These are phyloP conservation scores for Avahi laniger DNA, from an alignment of 2,797 vertebrate species.

Conservation along the genomic window DNA sequence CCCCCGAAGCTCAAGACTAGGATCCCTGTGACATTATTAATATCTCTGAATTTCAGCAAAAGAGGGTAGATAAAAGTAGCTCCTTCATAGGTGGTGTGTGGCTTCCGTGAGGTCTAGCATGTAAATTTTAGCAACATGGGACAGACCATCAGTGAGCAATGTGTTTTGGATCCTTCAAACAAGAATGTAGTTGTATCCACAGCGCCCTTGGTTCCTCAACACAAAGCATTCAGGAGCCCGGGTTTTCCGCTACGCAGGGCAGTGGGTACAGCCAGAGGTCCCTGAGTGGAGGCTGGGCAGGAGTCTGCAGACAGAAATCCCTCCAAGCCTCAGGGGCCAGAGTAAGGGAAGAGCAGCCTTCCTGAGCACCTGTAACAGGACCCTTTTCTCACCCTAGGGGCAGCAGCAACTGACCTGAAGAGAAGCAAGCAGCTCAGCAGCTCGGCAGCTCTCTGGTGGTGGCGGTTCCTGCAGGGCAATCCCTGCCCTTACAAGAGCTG, in stretches of 20 bases:
- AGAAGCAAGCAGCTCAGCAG: no score
- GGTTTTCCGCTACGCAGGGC: background rate
- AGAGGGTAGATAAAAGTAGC: no score
- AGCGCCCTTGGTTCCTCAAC: fast-evolving
- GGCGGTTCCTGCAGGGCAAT: no score
- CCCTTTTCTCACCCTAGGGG: background rate
- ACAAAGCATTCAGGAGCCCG: background rate
- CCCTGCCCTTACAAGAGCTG: no score
- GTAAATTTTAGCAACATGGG: background rate
- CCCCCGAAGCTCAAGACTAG: background rate
- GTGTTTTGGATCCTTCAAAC: background rate
- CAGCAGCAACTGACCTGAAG: background rate
- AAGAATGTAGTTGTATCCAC: background rate
- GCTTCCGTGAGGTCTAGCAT: background rate
- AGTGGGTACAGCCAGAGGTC: background rate
- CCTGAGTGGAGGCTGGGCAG: background rate
- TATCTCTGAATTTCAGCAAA: background rate
- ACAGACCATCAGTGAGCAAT: background rate
- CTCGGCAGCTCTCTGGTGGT: no score
- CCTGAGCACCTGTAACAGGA: background rate
- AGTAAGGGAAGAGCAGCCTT: background rate
- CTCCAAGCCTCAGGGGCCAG: background rate
- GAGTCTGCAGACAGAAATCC: background rate
- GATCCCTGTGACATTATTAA: background rate
- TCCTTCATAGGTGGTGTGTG: background rate